Base-by-base conservation (phyloP, 92 coral and sea anemone species). In the Bergia sp. region DNA sequence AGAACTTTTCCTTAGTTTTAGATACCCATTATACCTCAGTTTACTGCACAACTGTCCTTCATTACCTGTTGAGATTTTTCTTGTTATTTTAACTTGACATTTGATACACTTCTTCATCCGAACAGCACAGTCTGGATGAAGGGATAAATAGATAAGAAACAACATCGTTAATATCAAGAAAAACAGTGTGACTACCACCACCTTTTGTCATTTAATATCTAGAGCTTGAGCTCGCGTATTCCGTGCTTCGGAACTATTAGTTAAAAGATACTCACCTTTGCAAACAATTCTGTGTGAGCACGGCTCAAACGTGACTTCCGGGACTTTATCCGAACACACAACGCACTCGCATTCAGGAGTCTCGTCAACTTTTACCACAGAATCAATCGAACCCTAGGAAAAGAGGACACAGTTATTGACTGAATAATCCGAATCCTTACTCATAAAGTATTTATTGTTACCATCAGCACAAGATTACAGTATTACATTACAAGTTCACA, bases 31-130 rank as follows among this genome's bases (percentile, higher is more conserved):
- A 20, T 4, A 61, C 29, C n/a, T 13, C 20, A 29, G 29, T 16
- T 61, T 61, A 21, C 29, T 18, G 69, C 18, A 39, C 21, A 18
- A 39, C 80, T 15, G 40, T 13, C 5, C 36, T 6, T 41, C 47
- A 55, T 40, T 71, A 91, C 93, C 93, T 53, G 86, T 37, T 43
- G 74, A 76, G 16, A 89, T 91, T 81, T 94, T 94, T 75, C 85
- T 76, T 44, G 91, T 83, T 77, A 95, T 95, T 71, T 53, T 38
- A 7, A 45, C 75, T 76, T 95, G 95, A 64, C 98, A 95, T 79
- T 85, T 88, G 72, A 95, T 76, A 55, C 98, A 95, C 47, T 93
- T 95, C 79, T 93, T 95, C 93, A 95, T 95, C 64, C 98, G 91
- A 39, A 83, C 44, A 40, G 94, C 96, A 38, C 98, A 93, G 50